Evolutionary conservation across 2,113 vertebrate genomes (phyloP).

Genomic region (Microtus montanus): DNA sequence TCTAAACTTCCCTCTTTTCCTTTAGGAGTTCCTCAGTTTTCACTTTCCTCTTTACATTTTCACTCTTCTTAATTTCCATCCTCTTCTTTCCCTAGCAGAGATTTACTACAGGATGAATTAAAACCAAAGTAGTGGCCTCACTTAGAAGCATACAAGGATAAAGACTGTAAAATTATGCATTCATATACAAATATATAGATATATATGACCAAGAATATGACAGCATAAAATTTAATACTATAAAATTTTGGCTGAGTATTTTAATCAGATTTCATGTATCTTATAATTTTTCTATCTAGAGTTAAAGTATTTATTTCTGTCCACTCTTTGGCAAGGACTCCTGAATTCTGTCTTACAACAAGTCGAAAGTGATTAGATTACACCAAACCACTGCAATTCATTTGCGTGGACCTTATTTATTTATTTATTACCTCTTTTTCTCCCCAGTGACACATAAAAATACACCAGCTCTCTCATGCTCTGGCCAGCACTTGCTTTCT

Average conservation of each 20-base stretch:
- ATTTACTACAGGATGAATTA: background rate
- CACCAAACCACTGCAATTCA: conserved; percentile 61
- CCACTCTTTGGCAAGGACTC: conserved; percentile 57
- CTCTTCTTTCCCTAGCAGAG: background rate
- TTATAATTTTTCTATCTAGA: conserved; percentile 70
- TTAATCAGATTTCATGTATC: conserved; percentile 56
- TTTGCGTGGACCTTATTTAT: conserved; percentile 43
- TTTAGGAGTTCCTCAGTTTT: background rate
- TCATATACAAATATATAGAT: background rate
- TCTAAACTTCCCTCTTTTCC: background rate
- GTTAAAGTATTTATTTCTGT: conserved; percentile 63
- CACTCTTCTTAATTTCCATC: background rate
- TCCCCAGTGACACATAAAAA: conserved; percentile 28
- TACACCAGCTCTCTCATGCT: background rate
- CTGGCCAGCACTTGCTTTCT: background rate
- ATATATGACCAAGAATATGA: conserved; percentile 69
- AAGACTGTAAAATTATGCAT: background rate
- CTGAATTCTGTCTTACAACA: conserved; percentile 54
- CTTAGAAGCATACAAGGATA: conserved; percentile 59
- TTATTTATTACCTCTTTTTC: background rate
- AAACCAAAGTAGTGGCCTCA: conserved; percentile 50
- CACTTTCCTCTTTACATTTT: background rate
- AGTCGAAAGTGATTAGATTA: conserved; percentile 72
- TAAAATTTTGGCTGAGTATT: conserved; percentile 19
- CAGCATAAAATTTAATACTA: conserved; percentile 62